These are phyloP conservation scores for Microcebus lehilahytsara DNA, from an alignment of 2,113 vertebrate species.

Conservation along the genomic window DNA sequence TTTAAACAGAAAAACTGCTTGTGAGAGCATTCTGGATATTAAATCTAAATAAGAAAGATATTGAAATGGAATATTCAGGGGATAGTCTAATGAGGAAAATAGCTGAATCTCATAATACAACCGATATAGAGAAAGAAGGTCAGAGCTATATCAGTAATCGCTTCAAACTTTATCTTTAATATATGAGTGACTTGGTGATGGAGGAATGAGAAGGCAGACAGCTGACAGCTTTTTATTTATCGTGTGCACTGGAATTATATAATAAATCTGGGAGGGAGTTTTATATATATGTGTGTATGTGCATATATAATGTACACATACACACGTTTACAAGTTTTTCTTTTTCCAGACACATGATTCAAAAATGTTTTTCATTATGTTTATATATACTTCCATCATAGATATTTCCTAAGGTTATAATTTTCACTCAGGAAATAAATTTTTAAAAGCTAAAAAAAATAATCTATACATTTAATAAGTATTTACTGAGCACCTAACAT, in stretches of 20 bases:
- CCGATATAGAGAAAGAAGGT: background rate
- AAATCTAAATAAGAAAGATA: conserved; percentile 49
- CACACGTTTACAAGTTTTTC: background rate
- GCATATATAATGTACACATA: too few relatives aligned
- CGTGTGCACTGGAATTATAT: background rate
- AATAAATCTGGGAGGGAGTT: background rate
- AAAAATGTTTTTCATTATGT: background rate
- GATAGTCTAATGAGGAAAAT: conserved; percentile 15
- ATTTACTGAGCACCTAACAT: background rate
- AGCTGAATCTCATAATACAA: background rate
- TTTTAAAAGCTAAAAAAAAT: background rate
- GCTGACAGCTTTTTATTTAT: background rate
- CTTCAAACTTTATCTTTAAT: background rate
- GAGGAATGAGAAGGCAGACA: background rate
- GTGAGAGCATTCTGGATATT: conserved; percentile 51
- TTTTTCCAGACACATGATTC: background rate
- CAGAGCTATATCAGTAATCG: background rate
- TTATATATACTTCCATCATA: background rate
- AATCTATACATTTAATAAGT: background rate
- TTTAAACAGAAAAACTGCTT: conserved; percentile 36
- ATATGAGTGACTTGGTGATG: background rate
- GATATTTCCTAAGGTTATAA: background rate
- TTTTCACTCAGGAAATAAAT: background rate
- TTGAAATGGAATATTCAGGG: conserved; percentile 37
- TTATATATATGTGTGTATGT: background rate